Evolutionary conservation across 2,113 vertebrate species (phyloP).

Genomic region (Brachyistius frenatus): DNA sequence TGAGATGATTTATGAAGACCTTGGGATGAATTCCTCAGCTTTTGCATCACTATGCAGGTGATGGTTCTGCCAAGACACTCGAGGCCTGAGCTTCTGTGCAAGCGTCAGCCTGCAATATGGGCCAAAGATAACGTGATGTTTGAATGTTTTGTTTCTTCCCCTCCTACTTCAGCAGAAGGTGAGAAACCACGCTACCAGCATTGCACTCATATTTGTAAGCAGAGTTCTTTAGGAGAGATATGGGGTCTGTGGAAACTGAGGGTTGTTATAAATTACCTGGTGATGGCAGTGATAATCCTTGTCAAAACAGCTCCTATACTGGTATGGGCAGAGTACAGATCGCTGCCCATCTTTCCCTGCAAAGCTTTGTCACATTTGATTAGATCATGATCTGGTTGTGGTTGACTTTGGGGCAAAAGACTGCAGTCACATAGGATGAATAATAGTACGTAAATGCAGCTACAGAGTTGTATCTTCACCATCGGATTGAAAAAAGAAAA

Average conservation of each 20-base stretch:
- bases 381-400: slow-evolving; percentile 84
- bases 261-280: slow-evolving; percentile 86
- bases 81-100: slow-evolving; percentile 60
- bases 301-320: slow-evolving; percentile 85
- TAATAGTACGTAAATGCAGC: slow-evolving; percentile 61
- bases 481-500: neutral
- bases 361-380: slow-evolving; percentile 83
- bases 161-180: slow-evolving; percentile 80
- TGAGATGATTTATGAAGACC: slow-evolving; percentile 72
- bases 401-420: slow-evolving; percentile 80
- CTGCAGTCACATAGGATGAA: slow-evolving; percentile 68
- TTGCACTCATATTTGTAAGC: slow-evolving; percentile 82
- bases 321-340: slow-evolving; percentile 77
- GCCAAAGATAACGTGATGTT: slow-evolving; percentile 79
- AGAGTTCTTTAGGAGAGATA: slow-evolving; percentile 82
- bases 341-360: slow-evolving; percentile 75
- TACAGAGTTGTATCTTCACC: slow-evolving; percentile 13
- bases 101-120: slow-evolving; percentile 80
- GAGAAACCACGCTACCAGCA: slow-evolving; percentile 87
- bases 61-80: slow-evolving; percentile 69
- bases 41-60: slow-evolving; percentile 75
- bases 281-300: slow-evolving; percentile 86
- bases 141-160: slow-evolving; percentile 66
- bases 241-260: slow-evolving; percentile 77
- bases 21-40: slow-evolving; percentile 66